A percentile compares a stretch with the other conserved stretches of the same genome.
Conservation (phyloP, 2,888 invertebrate genomes). For the Orthosia cruda region DNA sequence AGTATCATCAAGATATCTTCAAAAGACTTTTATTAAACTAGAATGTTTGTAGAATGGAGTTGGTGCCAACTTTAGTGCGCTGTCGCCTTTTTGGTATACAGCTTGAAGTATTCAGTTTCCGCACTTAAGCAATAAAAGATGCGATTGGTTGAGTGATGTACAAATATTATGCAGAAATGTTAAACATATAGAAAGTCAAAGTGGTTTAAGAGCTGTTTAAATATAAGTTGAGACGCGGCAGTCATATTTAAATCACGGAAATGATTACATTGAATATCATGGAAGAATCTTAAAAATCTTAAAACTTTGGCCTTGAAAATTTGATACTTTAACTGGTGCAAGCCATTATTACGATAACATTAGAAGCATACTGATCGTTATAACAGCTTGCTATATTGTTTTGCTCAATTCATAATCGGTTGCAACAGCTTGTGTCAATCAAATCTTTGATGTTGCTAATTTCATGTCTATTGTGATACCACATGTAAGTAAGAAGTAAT, state of each 20-base stretch:
- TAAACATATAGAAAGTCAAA: neutral
- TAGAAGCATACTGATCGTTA: neutral
- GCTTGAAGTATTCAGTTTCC: slow-evolving; percentile 26
- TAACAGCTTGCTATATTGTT: neutral
- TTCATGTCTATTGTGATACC: slow-evolving; percentile 19
- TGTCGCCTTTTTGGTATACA: slow-evolving; percentile 18
- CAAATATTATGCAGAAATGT: slow-evolving; percentile 11
- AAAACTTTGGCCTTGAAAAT: too few species aligned
- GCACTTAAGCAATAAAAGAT: slow-evolving; percentile 19
- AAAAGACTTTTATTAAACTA: slow-evolving; percentile 58
- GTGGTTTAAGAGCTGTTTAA: neutral
- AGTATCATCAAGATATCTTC: slow-evolving; percentile 60
- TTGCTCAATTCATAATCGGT: neutral
- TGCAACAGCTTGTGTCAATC: neutral
- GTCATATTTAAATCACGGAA: neutral
- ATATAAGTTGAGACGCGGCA: neutral
- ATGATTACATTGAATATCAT: neutral
- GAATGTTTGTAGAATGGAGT: slow-evolving; percentile 37
- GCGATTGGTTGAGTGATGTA: slow-evolving; percentile 19
- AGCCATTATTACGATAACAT: slow-evolving; percentile 1
- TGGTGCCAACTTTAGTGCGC: slow-evolving; percentile 39
- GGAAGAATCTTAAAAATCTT: too few species aligned
- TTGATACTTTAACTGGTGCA: neutral
- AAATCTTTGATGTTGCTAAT: neutral
- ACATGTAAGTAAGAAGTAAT: slow-evolving; percentile 8